Base-by-base conservation (phyloP, 1,140 invertebrate species). In the Akabosia matsudoensis region DNA sequence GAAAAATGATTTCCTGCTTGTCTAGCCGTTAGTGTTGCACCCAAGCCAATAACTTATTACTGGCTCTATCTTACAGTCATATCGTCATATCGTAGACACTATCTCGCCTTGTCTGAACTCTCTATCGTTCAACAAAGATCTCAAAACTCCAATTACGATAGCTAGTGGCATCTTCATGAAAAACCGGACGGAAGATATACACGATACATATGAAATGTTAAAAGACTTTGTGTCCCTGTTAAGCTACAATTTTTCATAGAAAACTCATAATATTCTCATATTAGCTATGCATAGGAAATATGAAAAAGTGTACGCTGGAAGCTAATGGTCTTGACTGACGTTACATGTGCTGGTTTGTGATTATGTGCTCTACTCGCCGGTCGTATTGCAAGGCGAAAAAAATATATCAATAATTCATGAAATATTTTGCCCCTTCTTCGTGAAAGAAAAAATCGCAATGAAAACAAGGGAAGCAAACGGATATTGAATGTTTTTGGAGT, bases 151-250 rank as follows among this genome's bases (percentile, higher is more conserved):
- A 45, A 45, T 45, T 45, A 45, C 18, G 7, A 45, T 45, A 7
- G 37, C 37, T 45, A 10, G 37, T 45, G 37, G 37, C 37, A 45
- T 45, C 18, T 45, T 18, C 18, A 45, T 10, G 18, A 45, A 24
- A 56, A 56, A 56, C 54, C 54, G 54, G 54, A 56, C 54, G 54
- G 54, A 56, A 56, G 54, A 45, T 10, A 45, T n/a, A n/a, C n/a
- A n/a, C n/a, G n/a, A n/a, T n/a, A n/a, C n/a, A n/a, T n/a, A 18
- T 45, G 37, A 45, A 45, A 45, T 45, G 37, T 45, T 45, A 18
- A 18, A n/a, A n/a, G n/a, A n/a, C n/a, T 45, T 45, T 7, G 37
- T 45, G 37, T 18, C 37, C 7, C 7, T 45, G 37, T 10, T 45
- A 45, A 45, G n/a, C n/a, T n/a, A n/a, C n/a, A n/a, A n/a, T n/a